Evolutionary conservation across 2,888 invertebrate genomes (phyloP).

Genomic region (Orgyia antiqua): DNA sequence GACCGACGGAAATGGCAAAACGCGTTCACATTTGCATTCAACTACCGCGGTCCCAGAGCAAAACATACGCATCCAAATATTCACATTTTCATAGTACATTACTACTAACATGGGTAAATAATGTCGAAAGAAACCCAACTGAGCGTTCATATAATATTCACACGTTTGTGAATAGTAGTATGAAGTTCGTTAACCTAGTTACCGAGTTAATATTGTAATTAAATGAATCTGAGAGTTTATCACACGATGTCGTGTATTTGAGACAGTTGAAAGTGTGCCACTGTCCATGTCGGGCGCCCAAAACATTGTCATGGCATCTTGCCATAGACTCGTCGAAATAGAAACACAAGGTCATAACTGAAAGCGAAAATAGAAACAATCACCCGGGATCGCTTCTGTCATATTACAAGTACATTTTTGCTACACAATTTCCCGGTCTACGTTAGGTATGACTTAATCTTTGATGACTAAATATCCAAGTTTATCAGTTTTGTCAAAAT

Average conservation of each 20-base stretch:
- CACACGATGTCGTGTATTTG: conserved; percentile 34
- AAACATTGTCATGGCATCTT: conserved; percentile 65
- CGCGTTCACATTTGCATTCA: conserved; percentile 50
- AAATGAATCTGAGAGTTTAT: conserved; percentile 45
- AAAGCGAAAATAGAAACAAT: conserved; percentile 55
- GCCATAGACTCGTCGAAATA: conserved; percentile 57
- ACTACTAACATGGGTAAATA: not conserved
- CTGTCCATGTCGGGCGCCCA: conserved; percentile 38
- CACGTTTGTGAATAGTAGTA: conserved; percentile 54
- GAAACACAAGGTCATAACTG: conserved; percentile 67
- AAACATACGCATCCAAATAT: conserved; percentile 31
- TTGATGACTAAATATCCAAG: too few species aligned
- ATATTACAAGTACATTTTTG: conserved; percentile 22
- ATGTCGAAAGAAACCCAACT: conserved; percentile 48
- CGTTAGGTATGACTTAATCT: too few species aligned
- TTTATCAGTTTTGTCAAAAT: too few species aligned
- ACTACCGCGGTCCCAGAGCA: conserved; percentile 28
- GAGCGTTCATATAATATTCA: conserved; percentile 43
- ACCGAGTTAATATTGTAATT: conserved; percentile 63
- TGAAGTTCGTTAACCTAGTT: conserved; percentile 75
- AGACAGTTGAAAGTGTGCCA: conserved; percentile 58
- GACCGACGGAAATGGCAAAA: conserved; percentile 67
- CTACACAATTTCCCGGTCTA: conserved; percentile 15
- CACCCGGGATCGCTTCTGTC: conserved; percentile 29
- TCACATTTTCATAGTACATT: conserved; percentile 7